These are phyloP conservation scores for Diplosoma virens DNA, from an alignment of 23 tunicate genomes.

Conservation along the genomic window DNA sequence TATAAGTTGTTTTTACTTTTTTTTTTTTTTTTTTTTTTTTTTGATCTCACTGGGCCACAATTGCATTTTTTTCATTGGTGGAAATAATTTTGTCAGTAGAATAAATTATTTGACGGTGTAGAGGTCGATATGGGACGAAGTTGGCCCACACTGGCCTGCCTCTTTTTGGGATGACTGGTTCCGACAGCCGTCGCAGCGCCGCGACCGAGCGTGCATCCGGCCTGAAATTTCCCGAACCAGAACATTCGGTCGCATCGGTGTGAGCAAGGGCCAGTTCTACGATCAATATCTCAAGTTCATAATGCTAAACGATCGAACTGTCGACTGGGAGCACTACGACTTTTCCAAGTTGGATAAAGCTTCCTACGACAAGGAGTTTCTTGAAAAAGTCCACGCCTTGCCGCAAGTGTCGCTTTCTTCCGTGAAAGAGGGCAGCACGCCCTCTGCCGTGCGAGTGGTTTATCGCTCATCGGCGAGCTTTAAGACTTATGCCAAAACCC, in stretches of 20 bases:
- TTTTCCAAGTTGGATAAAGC: conserved; percentile 44
- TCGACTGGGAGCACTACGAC: conserved; percentile 66
- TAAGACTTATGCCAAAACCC: conserved; percentile 47
- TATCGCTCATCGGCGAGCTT: conserved; percentile 33
- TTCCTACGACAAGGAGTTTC: conserved; percentile 53
- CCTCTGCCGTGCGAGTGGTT: conserved; percentile 32
- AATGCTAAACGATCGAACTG: conserved; percentile 30
- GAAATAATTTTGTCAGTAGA: too few relatives aligned
- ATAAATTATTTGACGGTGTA: too few relatives aligned
- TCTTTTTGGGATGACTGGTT: conserved; percentile 99
- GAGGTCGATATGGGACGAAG: conserved; percentile 67
- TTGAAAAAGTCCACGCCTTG: conserved; percentile 16
- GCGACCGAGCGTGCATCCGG: conserved; percentile 73
- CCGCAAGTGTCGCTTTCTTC: not conserved
- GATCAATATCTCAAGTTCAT: conserved; percentile 85
- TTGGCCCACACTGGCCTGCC: conserved; percentile 75
- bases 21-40: too few relatives aligned
- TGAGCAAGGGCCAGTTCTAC: conserved; percentile 92
- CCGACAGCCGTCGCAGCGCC: conserved; percentile 71
- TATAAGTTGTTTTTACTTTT: too few relatives aligned
- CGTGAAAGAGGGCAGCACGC: not conserved
- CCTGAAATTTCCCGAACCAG: conserved; percentile 92
- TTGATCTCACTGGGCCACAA: too few relatives aligned
- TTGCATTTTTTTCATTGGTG: too few relatives aligned
- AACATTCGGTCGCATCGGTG: conserved; percentile 92